Evolutionary conservation across 2,888 invertebrate species (phyloP), one percentile per base, ranked within the genome.

Genomic region (Capitulum mitella): DNA sequence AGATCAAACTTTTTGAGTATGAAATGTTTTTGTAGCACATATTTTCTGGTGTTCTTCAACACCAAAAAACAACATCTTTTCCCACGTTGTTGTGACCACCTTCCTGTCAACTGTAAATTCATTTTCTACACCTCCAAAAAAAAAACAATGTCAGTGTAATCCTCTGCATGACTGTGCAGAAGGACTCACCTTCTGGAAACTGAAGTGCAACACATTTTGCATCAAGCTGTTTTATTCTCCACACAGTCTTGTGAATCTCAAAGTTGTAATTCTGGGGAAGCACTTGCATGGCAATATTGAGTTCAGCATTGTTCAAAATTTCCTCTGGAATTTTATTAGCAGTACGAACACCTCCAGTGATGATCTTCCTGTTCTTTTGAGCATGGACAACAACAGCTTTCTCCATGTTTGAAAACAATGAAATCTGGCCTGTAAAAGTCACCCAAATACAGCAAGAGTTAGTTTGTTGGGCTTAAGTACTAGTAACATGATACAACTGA

Each of bases 241-340:
- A 98, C 85, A 99, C 92, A 0, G 98, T 98, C 86, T 99, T 99
- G 80, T 93, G 93, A 82, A 99, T 90, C 89, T 99, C 99, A 86
- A 99, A 99, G 85, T 97, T 98, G 85, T 99, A 99, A 87, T 99
- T 99, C 51, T 89, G 86, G 3, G 99, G 99, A 78, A 99, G 88
- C 61, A 89, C 87, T 83, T 90, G 89, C 80, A 93, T 90, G 0
- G 93, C 92, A 84, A 89, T 87, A 84, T 92, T 91, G 43, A 96
- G 85, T 82, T 90, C 84, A 29, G 91, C 89, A 86, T 95, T 91
- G 83, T 93, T 90, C 37, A 93, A 85, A 77, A 96, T 89, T 83
- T 92, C 91, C 81, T 91, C 90, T 0, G 95, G 95, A 82, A 95
- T 92, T 37, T 37, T 70, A 19, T 70, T 70, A 3, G 37, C 64